A percentile compares a stretch with the other conserved stretches of the same genome.
Evolutionary conservation across 2,888 invertebrate species (phyloP).

Genomic region (Cotesia congregata): DNA sequence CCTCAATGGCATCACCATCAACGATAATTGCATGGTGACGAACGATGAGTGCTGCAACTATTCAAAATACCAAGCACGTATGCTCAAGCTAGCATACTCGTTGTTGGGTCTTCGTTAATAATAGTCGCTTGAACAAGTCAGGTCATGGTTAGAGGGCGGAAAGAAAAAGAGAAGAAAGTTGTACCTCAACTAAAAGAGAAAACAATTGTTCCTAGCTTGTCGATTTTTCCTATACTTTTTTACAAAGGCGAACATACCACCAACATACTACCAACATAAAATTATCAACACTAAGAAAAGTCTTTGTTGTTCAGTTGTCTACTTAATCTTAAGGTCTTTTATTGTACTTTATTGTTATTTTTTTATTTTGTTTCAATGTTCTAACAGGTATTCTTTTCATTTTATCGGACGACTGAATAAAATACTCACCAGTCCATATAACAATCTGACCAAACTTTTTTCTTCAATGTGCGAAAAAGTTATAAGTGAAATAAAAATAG

Average conservation of each 20-base stretch:
- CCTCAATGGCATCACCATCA: constrained; percentile 45
- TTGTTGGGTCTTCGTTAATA: constrained; percentile 62
- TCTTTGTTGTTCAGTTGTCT: constrained; percentile 11
- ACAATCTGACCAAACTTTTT: constrained; percentile 17
- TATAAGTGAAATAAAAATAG: constrained; percentile 56
- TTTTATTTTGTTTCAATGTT: constrained; percentile 2
- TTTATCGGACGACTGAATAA: constrained; percentile 13
- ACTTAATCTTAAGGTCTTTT: background rate
- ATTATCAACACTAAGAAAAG: constrained; percentile 21
- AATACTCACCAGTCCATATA: constrained; percentile 18
- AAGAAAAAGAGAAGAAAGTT: constrained; percentile 36
- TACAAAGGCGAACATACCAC: constrained; percentile 1
- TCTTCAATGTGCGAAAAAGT: constrained; percentile 35
- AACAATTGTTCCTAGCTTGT: constrained; percentile 33
- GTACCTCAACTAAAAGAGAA: constrained; percentile 28
- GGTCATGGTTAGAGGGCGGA: constrained; percentile 40
- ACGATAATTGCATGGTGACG: constrained; percentile 56
- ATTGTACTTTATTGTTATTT: background rate
- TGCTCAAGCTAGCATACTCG: constrained; percentile 42
- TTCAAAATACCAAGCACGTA: constrained; percentile 59
- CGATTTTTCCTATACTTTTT: constrained; percentile 24
- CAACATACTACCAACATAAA: constrained; percentile 22
- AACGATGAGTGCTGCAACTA: constrained; percentile 54
- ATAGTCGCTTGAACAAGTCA: constrained; percentile 49
- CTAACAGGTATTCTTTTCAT: constrained; percentile 10